phyloP scores from a whole-genome alignment of 2,888 invertebrate genomes.

The Mechanitis mazaeus region DNA sequence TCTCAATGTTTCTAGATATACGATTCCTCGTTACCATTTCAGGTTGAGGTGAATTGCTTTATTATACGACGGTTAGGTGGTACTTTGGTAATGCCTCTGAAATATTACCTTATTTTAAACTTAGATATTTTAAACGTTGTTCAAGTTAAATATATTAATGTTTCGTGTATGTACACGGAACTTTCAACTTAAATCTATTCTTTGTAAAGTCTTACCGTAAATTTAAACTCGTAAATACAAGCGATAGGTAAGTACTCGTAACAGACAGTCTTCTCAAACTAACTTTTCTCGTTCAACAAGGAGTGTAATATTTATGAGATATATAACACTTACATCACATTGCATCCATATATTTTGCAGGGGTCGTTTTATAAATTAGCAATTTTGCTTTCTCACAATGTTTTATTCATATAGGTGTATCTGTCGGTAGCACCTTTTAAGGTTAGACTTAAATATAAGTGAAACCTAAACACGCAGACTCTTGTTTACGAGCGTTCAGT shows the following conservation, averaged over 20 bases:
- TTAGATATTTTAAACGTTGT: no score
- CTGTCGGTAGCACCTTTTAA: not conserved
- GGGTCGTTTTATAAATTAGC: not conserved
- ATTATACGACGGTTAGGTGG: not conserved
- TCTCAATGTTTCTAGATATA: conserved; percentile 22
- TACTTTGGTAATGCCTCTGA: no score
- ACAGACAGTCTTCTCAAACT: no score
- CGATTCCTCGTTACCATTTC: conserved; percentile 12
- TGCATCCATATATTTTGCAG: not conserved
- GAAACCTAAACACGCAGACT: conserved; percentile 19
- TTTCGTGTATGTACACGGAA: no score
- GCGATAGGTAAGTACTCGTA: no score
- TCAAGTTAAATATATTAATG: no score
- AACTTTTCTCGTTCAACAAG: not conserved
- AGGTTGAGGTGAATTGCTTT: not conserved
- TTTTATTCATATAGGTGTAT: no score
- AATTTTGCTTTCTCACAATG: not conserved
- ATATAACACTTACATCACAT: not conserved
- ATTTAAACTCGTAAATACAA: conserved; percentile 4
- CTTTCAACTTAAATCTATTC: no score
- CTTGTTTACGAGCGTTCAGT: conserved; percentile 12
- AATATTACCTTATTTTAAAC: no score
- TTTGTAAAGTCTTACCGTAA: not conserved
- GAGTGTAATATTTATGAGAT: not conserved
- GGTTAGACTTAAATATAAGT: conserved; percentile 5